A percentile compares a stretch with the other conserved stretches of the same genome.
Evolutionary conservation across 2,888 invertebrate genomes (phyloP).

Genomic region (Caenorhabditis sulstoni): DNA sequence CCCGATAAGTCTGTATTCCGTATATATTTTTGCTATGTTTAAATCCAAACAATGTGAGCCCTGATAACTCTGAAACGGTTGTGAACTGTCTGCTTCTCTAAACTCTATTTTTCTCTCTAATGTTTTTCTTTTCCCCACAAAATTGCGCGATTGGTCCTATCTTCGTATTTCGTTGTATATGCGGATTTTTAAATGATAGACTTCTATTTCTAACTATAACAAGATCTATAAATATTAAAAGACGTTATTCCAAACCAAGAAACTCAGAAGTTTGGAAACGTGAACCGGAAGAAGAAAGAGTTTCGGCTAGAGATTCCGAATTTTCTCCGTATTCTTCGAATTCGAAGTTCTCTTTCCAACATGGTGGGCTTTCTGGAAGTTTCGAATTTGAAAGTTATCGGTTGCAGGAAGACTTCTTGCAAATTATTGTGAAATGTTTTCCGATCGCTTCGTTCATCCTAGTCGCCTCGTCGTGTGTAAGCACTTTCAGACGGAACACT

Average conservation of each 20-base stretch:
- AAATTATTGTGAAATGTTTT: conserved; percentile 47
- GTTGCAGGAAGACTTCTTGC: conserved; percentile 39
- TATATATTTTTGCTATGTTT: conserved; percentile 18
- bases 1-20: neutral
- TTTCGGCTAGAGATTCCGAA: conserved; percentile 5
- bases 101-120: neutral
- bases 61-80: conserved; percentile 55
- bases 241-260: neutral
- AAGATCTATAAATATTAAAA: conserved; percentile 34
- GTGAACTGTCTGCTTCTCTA: conserved; percentile 48
- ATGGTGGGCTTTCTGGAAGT: conserved; percentile 16
- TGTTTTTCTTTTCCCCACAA: neutral
- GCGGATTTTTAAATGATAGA: conserved; percentile 24
- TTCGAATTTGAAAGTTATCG: neutral
- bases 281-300: neutral
- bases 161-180: conserved; percentile 20
- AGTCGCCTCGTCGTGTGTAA: conserved; percentile 28
- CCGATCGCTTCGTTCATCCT: conserved; percentile 43
- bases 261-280: neutral
- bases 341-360: conserved; percentile 11
- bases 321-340: neutral
- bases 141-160: neutral
- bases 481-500: neutral
- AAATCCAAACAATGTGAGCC: neutral
- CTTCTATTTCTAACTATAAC: conserved; percentile 10